phyloP scores from a whole-genome alignment of 1,140 invertebrate genomes.

The Drosophila aff. region DNA sequence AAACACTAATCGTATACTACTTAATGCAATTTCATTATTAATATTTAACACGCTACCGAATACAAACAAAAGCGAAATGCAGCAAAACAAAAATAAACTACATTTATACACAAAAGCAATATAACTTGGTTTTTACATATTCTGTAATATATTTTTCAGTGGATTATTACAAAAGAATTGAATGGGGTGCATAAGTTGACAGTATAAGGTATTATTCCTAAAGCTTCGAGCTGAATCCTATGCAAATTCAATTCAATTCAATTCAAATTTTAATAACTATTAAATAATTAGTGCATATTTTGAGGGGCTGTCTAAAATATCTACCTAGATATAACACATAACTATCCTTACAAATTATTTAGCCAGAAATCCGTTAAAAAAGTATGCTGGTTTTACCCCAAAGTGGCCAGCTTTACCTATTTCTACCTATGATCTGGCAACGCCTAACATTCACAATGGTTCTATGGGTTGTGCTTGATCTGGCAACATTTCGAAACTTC shows the following conservation, averaged over 20 bases:
- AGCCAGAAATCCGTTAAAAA: no score
- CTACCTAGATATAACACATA: no score
- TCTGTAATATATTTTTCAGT: not conserved
- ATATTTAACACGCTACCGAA: constrained; percentile 56
- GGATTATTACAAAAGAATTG: not conserved
- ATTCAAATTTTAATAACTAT: no score
- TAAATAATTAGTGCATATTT: no score
- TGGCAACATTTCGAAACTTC: not conserved
- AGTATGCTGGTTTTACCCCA: no score
- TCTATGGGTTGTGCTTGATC: not conserved
- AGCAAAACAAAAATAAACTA: constrained; percentile 48
- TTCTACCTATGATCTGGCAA: not conserved
- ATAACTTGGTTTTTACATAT: constrained; percentile 1
- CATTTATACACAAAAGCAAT: constrained; percentile 51
- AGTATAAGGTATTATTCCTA: no score
- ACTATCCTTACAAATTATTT: no score
- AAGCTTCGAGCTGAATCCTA: no score
- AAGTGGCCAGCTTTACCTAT: no score
- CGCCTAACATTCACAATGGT: not conserved
- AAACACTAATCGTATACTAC: constrained; percentile 62
- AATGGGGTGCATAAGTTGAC: not conserved
- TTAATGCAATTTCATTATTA: constrained; percentile 63
- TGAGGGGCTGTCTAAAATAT: no score
- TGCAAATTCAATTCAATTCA: no score
- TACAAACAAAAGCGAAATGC: constrained; percentile 47